These are phyloP conservation scores for Trialeurodes vaporariorum DNA, from an alignment of 1,140 invertebrate genomes.

Conservation along the genomic window DNA sequence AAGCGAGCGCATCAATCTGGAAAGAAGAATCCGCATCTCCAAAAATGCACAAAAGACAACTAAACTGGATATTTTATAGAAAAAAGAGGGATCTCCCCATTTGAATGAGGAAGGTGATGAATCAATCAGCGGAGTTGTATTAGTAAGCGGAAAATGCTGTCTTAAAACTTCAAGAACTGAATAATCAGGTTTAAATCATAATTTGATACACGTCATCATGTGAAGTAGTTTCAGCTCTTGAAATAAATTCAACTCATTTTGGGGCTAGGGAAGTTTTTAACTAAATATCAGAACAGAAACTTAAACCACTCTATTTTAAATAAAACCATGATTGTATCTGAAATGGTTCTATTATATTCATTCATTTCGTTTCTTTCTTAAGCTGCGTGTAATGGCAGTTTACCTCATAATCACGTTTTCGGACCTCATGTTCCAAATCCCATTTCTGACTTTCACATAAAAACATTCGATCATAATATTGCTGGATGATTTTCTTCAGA, in stretches of 20 bases:
- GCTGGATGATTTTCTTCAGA: slow-evolving; percentile 81
- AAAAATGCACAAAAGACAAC: too few species aligned
- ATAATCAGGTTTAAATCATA: not conserved
- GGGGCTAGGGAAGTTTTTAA: not conserved
- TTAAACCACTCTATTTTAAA: not conserved
- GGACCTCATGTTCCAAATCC: slow-evolving; percentile 98
- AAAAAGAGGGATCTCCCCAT: too few species aligned
- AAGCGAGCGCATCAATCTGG: too few species aligned
- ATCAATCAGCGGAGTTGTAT: not conserved
- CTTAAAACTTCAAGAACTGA: not conserved
- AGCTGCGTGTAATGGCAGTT: slow-evolving; percentile 6
- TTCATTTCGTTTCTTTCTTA: not conserved
- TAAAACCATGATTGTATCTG: not conserved
- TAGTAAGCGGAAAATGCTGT: not conserved
- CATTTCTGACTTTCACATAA: slow-evolving; percentile 97
- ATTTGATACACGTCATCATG: not conserved
- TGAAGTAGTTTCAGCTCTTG: not conserved
- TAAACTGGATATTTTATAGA: too few species aligned
- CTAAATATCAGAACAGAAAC: not conserved
- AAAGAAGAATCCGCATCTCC: too few species aligned
- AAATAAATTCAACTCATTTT: not conserved
- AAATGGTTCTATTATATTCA: not conserved
- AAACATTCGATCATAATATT: slow-evolving; percentile 90
- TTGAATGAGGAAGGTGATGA: too few species aligned
- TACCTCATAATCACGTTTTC: slow-evolving; percentile 97